phyloP scores from a whole-genome alignment of 2,888 invertebrate species.

The Melieria picta region DNA sequence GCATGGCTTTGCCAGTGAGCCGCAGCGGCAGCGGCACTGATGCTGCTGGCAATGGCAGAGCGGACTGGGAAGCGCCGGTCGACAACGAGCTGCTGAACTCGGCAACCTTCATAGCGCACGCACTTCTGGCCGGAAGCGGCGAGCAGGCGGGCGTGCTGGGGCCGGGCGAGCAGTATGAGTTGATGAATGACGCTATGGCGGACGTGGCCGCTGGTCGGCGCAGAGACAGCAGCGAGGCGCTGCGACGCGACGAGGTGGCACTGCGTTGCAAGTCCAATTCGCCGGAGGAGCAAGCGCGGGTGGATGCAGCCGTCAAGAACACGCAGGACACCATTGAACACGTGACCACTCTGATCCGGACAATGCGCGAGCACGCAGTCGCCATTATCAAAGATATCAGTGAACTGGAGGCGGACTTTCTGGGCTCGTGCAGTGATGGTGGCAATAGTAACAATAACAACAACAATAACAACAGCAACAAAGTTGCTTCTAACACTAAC shows the following conservation, averaged over 20 bases:
- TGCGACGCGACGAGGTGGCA: background rate
- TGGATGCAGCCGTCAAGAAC: slow-evolving; percentile 27
- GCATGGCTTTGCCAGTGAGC: background rate
- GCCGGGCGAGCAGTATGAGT: background rate
- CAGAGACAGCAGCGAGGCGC: slow-evolving; percentile 1
- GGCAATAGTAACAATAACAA: background rate
- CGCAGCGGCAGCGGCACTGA: background rate
- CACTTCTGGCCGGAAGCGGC: background rate
- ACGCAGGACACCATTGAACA: slow-evolving; percentile 41
- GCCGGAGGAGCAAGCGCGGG: slow-evolving; percentile 24
- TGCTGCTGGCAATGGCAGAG: background rate
- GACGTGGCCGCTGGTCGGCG: background rate
- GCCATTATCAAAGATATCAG: slow-evolving; percentile 41
- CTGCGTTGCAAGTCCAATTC: slow-evolving; percentile 2
- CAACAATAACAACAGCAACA: slow-evolving; percentile 1
- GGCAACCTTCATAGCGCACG: background rate
- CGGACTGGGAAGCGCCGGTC: background rate
- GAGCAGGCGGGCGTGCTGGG: background rate
- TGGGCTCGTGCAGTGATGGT: slow-evolving; percentile 24
- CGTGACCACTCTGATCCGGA: slow-evolving; percentile 36
- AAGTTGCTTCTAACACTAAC: background rate
- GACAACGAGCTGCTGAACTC: background rate
- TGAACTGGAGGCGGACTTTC: slow-evolving; percentile 42
- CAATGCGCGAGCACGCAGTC: slow-evolving; percentile 42
- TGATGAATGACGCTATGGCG: background rate